Evolutionary conservation across 1,140 invertebrate genomes (phyloP).

Genomic region (Trichoplusia ni): DNA sequence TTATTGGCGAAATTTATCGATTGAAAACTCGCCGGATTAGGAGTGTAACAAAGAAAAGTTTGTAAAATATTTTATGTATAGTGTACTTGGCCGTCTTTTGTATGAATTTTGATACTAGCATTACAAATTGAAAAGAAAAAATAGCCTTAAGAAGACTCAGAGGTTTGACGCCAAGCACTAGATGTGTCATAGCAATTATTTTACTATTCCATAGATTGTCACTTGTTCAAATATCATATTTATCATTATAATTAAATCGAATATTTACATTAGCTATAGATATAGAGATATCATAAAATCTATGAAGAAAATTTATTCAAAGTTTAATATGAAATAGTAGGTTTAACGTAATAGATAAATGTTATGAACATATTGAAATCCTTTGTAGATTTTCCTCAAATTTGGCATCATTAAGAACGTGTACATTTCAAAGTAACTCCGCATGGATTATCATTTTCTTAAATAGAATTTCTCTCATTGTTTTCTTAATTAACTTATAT

Average conservation of each 20-base stretch:
- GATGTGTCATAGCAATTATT: constrained; percentile 11
- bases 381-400: constrained; percentile 3
- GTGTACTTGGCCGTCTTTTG: not conserved
- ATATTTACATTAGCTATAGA: constrained; percentile 1
- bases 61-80: not conserved
- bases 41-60: not conserved
- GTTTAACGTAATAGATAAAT: not conserved
- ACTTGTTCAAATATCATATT: constrained; percentile 13
- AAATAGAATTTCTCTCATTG: not conserved
- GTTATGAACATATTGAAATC: not conserved
- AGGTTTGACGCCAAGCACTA: constrained; percentile 13
- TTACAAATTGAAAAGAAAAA: not conserved
- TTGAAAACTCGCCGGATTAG: not conserved
- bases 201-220: not conserved
- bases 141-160: not conserved
- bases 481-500: not conserved
- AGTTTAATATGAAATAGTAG: not conserved
- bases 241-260: constrained; percentile 14
- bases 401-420: not conserved
- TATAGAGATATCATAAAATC: constrained; percentile 1
- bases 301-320: not conserved
- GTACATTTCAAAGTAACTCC: not conserved
- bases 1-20: not conserved
- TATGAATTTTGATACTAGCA: constrained; percentile 12
- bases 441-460: not conserved